A percentile compares a stretch with the other conserved stretches of the same genome.
phyloP scores from a whole-genome alignment of 2,888 invertebrate genomes.

The Autographa pulchrina region DNA sequence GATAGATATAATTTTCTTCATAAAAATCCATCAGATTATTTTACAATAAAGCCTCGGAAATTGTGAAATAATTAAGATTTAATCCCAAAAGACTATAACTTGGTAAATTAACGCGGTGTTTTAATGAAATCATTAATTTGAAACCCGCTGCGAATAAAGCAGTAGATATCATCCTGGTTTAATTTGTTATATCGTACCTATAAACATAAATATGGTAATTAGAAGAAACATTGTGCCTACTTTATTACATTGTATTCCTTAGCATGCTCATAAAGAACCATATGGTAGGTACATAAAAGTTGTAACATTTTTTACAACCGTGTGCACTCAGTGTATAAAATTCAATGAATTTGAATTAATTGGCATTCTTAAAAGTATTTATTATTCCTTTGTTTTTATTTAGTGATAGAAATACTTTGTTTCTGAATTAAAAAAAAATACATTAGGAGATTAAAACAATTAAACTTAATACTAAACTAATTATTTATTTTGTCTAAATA shows the following conservation, averaged over 20 bases:
- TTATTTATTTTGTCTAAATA: no score
- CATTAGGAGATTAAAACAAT: no score
- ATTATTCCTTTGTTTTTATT: background rate
- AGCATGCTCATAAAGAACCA: slow-evolving; percentile 50
- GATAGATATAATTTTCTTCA: no score
- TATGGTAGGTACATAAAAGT: slow-evolving; percentile 37
- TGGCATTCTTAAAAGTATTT: background rate
- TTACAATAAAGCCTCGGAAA: slow-evolving; percentile 7
- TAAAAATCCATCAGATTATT: background rate
- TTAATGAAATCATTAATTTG: slow-evolving; percentile 29
- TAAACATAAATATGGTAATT: slow-evolving; percentile 36
- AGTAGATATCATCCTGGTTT: slow-evolving; percentile 15
- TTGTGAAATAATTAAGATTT: slow-evolving; percentile 7
- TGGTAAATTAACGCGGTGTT: slow-evolving; percentile 20
- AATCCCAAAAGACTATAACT: slow-evolving; percentile 14
- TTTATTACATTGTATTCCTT: slow-evolving; percentile 48
- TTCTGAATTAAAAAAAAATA: no score
- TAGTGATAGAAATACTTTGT: no score
- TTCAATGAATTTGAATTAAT: slow-evolving; percentile 2
- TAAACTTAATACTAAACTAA: no score
- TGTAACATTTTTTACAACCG: slow-evolving; percentile 7
- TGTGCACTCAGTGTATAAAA: slow-evolving; percentile 4
- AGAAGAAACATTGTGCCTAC: slow-evolving; percentile 25
- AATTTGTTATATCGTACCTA: slow-evolving; percentile 29
- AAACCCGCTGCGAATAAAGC: slow-evolving; percentile 15